Evolutionary conservation across 2,797 vertebrate genomes (phyloP), one percentile per base, ranked within the genome.

Genomic region (Smutsia gigantea): DNA sequence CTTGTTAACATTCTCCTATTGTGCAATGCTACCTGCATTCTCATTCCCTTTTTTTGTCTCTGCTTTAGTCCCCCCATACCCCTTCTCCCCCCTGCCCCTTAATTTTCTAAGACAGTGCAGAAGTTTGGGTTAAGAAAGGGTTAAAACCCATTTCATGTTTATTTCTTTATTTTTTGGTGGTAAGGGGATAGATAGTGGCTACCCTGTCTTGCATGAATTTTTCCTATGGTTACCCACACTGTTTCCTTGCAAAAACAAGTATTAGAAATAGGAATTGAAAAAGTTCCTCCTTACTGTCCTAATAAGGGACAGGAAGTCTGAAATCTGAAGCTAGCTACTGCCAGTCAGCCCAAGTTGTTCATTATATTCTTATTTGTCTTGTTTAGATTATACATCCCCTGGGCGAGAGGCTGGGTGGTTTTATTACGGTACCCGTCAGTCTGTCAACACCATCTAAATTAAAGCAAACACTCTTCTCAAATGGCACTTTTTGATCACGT

Each of bases 401-500:
- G 92, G 93, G 96, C 82, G 68, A 95, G 93, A 97, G 94, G 85
- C 87, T 0, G 39, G 82, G 34, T 46, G 64, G 82, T 88, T 93
- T 97, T 97, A 96, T 97, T 96, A 97, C 84, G 86, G 94, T 95
- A 83, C 87, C 94, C 81, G 51, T 87, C 2, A 0, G 53, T 96
- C 92, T 93, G 94, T 97, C 97, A 97, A 93, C 90, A 95, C 90
- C 74, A 31, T 93, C 87, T 86, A 95, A 93, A 96, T 96, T 90
- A 97, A 97, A 96, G 92, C 94, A 97, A 97, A 97, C 46, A 87
- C 66, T 90, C 19, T 75, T 49, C 77, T 88, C 14, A 27, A 85
- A 88, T 79, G 84, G 59, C 53, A 74, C 53, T 84, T 95, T 96
- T 86, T 92, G 93, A 93, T 94, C 72, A 86, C 6, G 34, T 42